Evolutionary conservation across 2,113 vertebrate species (phyloP).

Genomic region (Malurus elegans): DNA sequence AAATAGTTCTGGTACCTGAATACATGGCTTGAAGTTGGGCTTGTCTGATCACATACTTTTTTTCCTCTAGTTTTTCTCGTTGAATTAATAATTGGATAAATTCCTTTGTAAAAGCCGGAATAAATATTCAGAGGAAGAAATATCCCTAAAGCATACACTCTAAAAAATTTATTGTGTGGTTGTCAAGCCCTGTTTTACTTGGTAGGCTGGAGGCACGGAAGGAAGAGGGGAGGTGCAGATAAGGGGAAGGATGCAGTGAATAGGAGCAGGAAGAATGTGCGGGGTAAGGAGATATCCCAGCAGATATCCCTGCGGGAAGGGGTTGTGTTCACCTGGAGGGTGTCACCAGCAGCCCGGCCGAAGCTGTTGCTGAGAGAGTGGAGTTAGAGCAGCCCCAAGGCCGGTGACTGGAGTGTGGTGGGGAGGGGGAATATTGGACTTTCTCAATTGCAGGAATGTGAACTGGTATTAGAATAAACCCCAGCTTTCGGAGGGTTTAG

Average conservation of each 20-base stretch:
- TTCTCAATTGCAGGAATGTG: neutral
- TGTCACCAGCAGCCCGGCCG: neutral
- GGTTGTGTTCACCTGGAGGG: neutral
- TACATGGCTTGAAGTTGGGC: neutral
- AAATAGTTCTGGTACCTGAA: conserved; percentile 18
- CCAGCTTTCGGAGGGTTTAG: neutral
- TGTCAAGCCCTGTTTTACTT: conserved; percentile 53
- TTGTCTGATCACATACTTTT: neutral
- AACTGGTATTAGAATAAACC: conserved; percentile 13
- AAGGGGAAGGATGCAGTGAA: conserved; percentile 25
- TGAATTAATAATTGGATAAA: conserved; percentile 58
- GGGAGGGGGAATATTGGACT: neutral
- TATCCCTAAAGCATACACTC: conserved; percentile 51
- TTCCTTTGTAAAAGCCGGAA: conserved; percentile 56
- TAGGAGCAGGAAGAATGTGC: neutral
- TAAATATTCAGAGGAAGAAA: conserved; percentile 54
- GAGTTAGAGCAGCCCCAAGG: neutral
- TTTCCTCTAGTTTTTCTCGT: neutral
- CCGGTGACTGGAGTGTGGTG: fast-evolving
- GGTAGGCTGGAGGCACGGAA: conserved; percentile 51
- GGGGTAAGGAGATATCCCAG: neutral
- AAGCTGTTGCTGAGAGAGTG: neutral
- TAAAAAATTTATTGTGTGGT: conserved; percentile 52
- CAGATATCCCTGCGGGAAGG: neutral
- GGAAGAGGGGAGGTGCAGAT: conserved; percentile 42